Percentiles rank a stretch among this genome's conserved stretches.
Evolutionary conservation across 2,113 vertebrate genomes (phyloP).

Genomic region (Todiramphus saurophagus): DNA sequence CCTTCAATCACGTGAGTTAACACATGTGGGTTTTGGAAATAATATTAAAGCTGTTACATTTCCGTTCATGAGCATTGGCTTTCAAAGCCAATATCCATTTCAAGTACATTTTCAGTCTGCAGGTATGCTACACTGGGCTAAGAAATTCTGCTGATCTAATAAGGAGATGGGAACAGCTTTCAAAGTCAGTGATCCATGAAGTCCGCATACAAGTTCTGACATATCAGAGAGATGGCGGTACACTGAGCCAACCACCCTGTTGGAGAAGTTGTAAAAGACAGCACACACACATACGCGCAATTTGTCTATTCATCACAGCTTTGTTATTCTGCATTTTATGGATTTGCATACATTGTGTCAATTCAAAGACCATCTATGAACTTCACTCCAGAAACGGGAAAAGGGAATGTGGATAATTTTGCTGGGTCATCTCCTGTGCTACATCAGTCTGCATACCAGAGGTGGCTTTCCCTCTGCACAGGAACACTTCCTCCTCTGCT

Average conservation of each 20-base stretch:
- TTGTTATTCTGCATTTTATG: not conserved
- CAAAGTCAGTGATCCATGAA: not conserved
- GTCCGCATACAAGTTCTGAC: not conserved
- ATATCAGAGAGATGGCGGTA: not conserved
- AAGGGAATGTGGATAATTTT: not conserved
- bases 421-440: not conserved
- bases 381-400: not conserved
- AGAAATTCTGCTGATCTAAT: not conserved
- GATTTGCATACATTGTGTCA: not conserved
- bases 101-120: not conserved
- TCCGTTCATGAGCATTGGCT: not conserved
- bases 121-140: not conserved
- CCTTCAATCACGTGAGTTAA: not conserved
- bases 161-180: not conserved
- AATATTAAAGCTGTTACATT: not conserved
- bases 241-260: not conserved
- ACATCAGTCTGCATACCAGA: not conserved
- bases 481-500: not conserved
- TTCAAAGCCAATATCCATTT: not conserved
- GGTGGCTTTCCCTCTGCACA: not conserved
- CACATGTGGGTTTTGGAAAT: not conserved
- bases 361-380: not conserved
- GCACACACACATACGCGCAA: not conserved
- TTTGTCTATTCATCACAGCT: not conserved
- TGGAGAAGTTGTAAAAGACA: not conserved